A percentile compares a stretch with the other conserved stretches of the same genome.
Conservation (phyloP, 2,113 vertebrate genomes). For the Lycaon pictus region DNA sequence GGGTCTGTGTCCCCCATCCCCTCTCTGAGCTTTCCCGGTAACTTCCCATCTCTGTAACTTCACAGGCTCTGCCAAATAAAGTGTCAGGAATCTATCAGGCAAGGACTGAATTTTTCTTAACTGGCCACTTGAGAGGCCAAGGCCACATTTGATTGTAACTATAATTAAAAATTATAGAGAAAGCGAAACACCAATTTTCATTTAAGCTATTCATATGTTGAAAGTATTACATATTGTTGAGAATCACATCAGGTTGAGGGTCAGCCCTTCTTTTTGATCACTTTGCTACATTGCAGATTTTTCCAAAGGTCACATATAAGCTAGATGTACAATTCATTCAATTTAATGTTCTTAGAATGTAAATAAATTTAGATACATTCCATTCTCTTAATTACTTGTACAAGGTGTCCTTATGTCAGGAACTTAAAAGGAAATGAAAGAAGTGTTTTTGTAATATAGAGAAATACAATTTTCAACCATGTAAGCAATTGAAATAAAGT, state of each 20-base stretch:
- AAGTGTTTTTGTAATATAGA: conserved; percentile 48
- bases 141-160: not conserved
- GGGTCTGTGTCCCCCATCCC: not conserved
- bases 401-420: conserved; percentile 10
- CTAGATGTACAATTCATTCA: conserved; percentile 48
- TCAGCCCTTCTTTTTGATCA: not conserved
- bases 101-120: not conserved
- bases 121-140: not conserved
- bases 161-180: not conserved
- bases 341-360: conserved; percentile 35
- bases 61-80: not conserved
- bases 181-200: conserved; percentile 21
- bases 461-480: not conserved
- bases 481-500: conserved; percentile 69
- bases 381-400: conserved; percentile 65
- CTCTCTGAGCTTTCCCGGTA: not conserved
- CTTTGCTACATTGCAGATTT: not conserved
- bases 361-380: conserved; percentile 44
- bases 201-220: not conserved
- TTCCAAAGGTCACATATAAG: conserved; percentile 16
- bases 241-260: not conserved
- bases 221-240: not conserved
- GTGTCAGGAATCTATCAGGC: not conserved
- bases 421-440: conserved; percentile 40
- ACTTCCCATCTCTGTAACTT: not conserved